These are phyloP conservation scores for Gymnoscelis rufifasciata DNA, from an alignment of 2,888 invertebrate species.

Conservation along the genomic window DNA sequence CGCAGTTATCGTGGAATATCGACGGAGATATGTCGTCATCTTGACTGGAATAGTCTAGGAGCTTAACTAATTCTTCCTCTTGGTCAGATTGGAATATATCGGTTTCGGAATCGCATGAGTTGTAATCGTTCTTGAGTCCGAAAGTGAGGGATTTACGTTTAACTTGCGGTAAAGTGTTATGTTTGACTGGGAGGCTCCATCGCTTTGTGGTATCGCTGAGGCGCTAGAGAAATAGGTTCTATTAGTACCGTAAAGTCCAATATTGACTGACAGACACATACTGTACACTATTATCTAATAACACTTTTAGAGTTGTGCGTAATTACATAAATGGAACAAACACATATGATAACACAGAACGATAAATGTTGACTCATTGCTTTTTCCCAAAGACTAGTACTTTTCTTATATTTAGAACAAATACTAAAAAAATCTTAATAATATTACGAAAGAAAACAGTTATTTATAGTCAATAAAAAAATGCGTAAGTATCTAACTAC, in stretches of 20 bases:
- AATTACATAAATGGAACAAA: slow-evolving; percentile 2
- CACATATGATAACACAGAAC: background rate
- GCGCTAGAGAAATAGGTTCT: slow-evolving; percentile 55
- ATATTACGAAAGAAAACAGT: too few species aligned
- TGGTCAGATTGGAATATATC: slow-evolving; percentile 89
- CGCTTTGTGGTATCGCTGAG: slow-evolving; percentile 64
- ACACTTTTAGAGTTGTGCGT: slow-evolving; percentile 11
- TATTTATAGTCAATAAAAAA: too few species aligned
- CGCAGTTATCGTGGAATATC: slow-evolving; percentile 68
- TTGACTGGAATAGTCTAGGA: slow-evolving; percentile 84
- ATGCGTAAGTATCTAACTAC: too few species aligned
- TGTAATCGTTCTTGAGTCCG: slow-evolving; percentile 47
- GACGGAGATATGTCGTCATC: slow-evolving; percentile 77
- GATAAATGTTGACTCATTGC: background rate
- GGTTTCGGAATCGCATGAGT: slow-evolving; percentile 82
- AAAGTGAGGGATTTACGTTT: slow-evolving; percentile 52
- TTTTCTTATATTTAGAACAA: too few species aligned
- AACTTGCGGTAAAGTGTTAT: slow-evolving; percentile 49
- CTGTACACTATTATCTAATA: slow-evolving; percentile 18
- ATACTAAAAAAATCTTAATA: too few species aligned
- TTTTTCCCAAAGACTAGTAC: too few species aligned
- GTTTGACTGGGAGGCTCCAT: slow-evolving; percentile 68
- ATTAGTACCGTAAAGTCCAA: slow-evolving; percentile 48
- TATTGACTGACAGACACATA: slow-evolving; percentile 46
- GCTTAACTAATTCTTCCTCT: slow-evolving; percentile 86